Base-by-base conservation (phyloP, 1,140 invertebrate genomes). In the Drosophila kikkawai region DNA sequence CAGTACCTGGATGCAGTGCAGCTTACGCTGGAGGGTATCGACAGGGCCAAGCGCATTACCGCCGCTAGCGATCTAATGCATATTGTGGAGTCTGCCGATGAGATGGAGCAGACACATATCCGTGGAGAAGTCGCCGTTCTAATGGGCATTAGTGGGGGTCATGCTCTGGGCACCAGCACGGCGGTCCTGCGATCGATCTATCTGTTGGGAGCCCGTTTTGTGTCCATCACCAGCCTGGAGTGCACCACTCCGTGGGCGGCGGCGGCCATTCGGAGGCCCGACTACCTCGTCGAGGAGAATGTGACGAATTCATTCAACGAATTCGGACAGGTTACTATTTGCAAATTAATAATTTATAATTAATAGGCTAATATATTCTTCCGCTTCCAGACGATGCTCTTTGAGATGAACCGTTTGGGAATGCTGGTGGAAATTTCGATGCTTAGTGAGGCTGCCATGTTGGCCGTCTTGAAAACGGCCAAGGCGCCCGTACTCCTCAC, bases 361-460 rank as follows among this genome's bases (percentile, higher is more conserved):
- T n/a, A 11, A 34, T 11, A 7, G 6, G 15, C 4, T 12, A 11
- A n/a, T 13, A 19, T 60, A 15, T 32, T 56, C 11, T 93, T 50
- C 1, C 9, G 3, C 6, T 93, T 93, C 0, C 92, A 96, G 94
- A 94, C 94, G 4, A 94, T 96, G 29, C 94, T 96, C 5, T 94
- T 93, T 61, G 96, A 96, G 87, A 94, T 96, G 91, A 96, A 96
- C 82, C 93, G 96, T 48, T 91, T 96, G 22, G 96, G 96, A 4
- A 97, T 97, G 96, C 91, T 97, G 41, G 95, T 97, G 17, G 96
- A 97, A 91, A 93, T 97, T 41, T 96, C 96, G 1, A 96, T 97
- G 88, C 95, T 96, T 1, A 96, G 96, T 1, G 94, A 96, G 50
- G 92, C 94, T 50, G 96, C 96, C 1, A 97, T 97, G 96, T 93